phyloP scores from a whole-genome alignment of 2,888 invertebrate species.

The Spisula solida region DNA sequence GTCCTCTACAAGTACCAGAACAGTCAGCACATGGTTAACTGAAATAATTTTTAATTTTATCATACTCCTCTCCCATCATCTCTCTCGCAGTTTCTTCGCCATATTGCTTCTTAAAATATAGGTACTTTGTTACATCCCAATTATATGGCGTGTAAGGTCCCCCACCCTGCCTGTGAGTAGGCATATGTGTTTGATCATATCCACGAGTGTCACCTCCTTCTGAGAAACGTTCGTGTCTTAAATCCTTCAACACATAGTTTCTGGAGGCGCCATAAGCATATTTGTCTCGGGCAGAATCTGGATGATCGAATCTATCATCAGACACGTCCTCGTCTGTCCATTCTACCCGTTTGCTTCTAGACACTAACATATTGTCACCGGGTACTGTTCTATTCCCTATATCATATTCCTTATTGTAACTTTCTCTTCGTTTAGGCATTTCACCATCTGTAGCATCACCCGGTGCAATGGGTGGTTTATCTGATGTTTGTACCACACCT shows the following conservation, averaged over 20 bases:
- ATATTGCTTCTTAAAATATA: background rate
- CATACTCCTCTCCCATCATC: background rate
- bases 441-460: background rate
- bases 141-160: background rate
- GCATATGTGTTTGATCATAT: background rate
- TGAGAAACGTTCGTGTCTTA: background rate
- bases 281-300: background rate
- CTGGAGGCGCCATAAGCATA: background rate
- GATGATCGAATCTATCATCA: no score
- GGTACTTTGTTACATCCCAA: background rate
- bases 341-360: no score
- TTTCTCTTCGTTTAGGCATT: background rate
- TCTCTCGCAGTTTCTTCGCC: background rate
- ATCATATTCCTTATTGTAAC: background rate
- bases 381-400: no score
- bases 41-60: background rate
- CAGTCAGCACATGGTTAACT: background rate
- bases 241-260: background rate
- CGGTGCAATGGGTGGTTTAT: background rate
- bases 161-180: background rate
- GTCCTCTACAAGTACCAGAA: no score
- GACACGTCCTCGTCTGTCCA: no score
- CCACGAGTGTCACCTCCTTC: background rate
- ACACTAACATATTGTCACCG: no score
- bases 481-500: background rate